phyloP scores from a whole-genome alignment of 2,113 vertebrate species.

The Nesogale talazaci region DNA sequence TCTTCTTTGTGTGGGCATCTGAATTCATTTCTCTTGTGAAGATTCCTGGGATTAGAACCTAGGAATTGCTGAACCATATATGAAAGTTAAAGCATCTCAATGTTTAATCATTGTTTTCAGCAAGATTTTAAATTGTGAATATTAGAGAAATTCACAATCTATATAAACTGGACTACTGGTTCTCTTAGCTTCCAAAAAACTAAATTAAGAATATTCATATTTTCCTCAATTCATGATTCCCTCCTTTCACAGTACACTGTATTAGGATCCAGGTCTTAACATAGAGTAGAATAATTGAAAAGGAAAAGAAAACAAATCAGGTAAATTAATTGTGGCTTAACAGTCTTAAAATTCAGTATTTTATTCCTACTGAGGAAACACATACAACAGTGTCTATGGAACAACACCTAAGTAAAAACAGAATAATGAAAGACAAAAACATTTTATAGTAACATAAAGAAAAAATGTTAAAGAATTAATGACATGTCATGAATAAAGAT shows the following conservation, averaged over 20 bases:
- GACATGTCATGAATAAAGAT: constrained; percentile 30
- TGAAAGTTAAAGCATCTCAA: constrained; percentile 46
- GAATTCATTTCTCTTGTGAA: constrained; percentile 54
- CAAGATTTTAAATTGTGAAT: constrained; percentile 43
- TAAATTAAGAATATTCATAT: neutral
- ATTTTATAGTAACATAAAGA: neutral
- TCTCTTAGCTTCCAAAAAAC: constrained; percentile 48
- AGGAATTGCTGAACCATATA: constrained; percentile 18
- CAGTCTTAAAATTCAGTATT: constrained; percentile 37
- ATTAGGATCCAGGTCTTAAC: neutral
- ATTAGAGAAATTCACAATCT: constrained; percentile 42
- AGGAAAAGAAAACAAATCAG: neutral
- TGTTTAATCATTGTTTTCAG: neutral
- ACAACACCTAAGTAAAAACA: neutral
- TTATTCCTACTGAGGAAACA: constrained; percentile 33
- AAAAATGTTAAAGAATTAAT: neutral
- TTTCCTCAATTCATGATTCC: neutral
- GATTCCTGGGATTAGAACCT: constrained; percentile 27
- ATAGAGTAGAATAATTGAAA: neutral
- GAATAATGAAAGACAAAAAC: neutral
- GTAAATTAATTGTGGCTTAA: neutral
- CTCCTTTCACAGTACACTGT: constrained; percentile 2
- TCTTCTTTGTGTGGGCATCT: constrained; percentile 12
- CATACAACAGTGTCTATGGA: neutral
- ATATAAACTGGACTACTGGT: constrained; percentile 42